Conservation (phyloP, 2,888 invertebrate genomes). For the Andrena camellia region DNA sequence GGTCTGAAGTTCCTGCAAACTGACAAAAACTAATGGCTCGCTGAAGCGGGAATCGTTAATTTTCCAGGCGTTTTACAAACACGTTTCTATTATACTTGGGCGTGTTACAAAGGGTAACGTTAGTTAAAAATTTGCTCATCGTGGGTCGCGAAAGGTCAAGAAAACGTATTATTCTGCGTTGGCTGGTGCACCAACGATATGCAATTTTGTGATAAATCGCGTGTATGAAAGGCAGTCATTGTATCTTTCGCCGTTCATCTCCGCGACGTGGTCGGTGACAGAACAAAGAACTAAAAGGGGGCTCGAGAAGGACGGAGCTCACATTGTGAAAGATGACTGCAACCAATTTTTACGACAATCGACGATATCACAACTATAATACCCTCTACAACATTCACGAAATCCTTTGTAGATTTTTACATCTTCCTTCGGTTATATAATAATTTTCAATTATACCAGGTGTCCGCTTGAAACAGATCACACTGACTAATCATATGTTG, state of each 20-base stretch:
- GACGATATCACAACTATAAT: not conserved
- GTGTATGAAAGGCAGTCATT: conserved; percentile 73
- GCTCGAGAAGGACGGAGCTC: conserved; percentile 31
- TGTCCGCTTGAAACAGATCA: not conserved
- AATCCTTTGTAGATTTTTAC: conserved; percentile 2
- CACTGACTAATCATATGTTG: too few species aligned
- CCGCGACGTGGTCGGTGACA: conserved; percentile 27
- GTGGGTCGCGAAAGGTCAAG: conserved; percentile 2
- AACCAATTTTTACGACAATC: conserved; percentile 39
- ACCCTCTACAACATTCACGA: not conserved
- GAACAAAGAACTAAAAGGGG: conserved; percentile 37
- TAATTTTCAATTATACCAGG: not conserved
- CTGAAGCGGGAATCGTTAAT: not conserved
- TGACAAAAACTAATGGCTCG: not conserved
- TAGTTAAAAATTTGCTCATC: not conserved
- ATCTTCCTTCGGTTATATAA: not conserved
- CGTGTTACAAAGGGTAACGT: not conserved
- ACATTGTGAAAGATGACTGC: conserved; percentile 30
- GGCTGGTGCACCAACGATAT: conserved; percentile 40
- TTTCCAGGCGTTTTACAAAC: not conserved
- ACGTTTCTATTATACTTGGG: not conserved
- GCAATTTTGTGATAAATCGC: conserved; percentile 69
- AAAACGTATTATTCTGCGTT: conserved; percentile 13
- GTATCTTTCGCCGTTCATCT: conserved; percentile 56
- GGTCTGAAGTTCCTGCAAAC: not conserved